These are phyloP conservation scores for Podocnemis expansa DNA, from an alignment of 2,113 vertebrate species.

Conservation along the genomic window DNA sequence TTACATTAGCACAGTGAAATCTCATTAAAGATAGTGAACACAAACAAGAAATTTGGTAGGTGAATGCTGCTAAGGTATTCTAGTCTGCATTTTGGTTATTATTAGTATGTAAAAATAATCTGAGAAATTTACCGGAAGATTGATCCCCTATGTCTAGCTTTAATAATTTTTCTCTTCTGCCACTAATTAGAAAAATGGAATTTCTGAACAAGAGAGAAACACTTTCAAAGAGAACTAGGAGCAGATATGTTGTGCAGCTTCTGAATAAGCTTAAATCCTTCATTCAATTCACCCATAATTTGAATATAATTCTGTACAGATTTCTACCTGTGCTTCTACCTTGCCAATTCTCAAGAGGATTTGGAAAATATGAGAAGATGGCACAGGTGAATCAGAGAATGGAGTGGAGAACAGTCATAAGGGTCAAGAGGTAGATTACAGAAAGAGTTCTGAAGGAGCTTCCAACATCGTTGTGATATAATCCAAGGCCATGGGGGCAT, in stretches of 20 bases:
- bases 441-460: conserved; percentile 8
- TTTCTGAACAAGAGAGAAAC: neutral
- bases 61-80: conserved; percentile 9
- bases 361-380: neutral
- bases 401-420: neutral
- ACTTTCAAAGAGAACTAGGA: neutral
- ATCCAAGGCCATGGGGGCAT: conserved; percentile 14
- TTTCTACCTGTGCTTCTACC: neutral
- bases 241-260: neutral
- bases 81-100: conserved; percentile 1
- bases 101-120: conserved; percentile 42
- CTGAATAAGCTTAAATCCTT: neutral
- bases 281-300: conserved; percentile 33
- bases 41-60: conserved; percentile 27
- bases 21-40: conserved; percentile 11
- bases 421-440: conserved; percentile 7
- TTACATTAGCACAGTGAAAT: conserved; percentile 16
- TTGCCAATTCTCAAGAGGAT: neutral
- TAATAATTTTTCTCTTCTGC: conserved; percentile 57
- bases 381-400: conserved; percentile 25
- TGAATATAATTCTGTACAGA: neutral
- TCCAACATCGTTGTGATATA: neutral
- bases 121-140: conserved; percentile 32
- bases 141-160: conserved; percentile 40
- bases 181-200: conserved; percentile 44